Base-by-base conservation (phyloP, 2,888 invertebrate genomes). In the Agrochola litura region DNA sequence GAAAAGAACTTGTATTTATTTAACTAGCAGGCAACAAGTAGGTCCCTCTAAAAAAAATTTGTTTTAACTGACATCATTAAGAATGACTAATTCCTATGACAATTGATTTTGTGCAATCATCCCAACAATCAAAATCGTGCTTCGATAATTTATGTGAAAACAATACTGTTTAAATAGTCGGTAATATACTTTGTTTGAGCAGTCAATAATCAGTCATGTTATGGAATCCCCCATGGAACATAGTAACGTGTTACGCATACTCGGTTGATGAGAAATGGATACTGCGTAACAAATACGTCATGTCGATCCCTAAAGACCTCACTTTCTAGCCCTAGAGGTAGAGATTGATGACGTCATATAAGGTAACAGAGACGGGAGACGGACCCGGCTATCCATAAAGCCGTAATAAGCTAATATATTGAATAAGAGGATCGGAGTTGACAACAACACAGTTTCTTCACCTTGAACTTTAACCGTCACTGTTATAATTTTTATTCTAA, bases 271-370 rank as follows among this genome's bases (percentile, higher is more conserved):
- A 79, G 84, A 81, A 83, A 89, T 83, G 75, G 76, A 79, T 83
- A 86, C 70, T 74, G 67, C 79, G 82, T 81, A 81, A 83, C 81
- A 77, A 82, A 86, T 81, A 84, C 73, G 79, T 79, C 81, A 82
- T 61, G 60, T 75, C 6, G 68, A 56, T 89, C 90, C 89, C 90
- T 71, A 25, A 75, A 77, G 89, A 86, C 81, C 64, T 85, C 73
- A 86, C 89, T 91, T 90, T 91, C 91, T 87, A 88, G 74, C 88
- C 86, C 86, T 83, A 67, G 87, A 79, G 88, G 79, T 80, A 70
- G 86, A 82, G 85, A 84, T 83, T 85, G 78, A 81, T 85, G 76
- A 79, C 68, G 77, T 79, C 80, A 88, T 73, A 79, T 60, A 76
- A 82, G 68, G 63, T 68, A 86, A 58, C 76, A 77, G 82, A 78